Evolutionary conservation across 2,888 invertebrate genomes (phyloP).

Genomic region (Acrocyrtus sp.): DNA sequence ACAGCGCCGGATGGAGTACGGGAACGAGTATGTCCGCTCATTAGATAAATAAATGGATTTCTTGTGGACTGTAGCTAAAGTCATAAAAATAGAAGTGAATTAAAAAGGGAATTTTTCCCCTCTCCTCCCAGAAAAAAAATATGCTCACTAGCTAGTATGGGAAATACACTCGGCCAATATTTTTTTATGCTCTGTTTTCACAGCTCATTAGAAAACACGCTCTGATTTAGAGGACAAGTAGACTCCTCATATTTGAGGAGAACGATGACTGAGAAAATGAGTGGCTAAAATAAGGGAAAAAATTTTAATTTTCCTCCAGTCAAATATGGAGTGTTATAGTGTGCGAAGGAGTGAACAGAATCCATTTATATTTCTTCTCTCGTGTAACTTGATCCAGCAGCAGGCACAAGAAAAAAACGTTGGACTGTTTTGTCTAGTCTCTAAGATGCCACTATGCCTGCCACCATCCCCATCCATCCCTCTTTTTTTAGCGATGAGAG

Average conservation of each 20-base stretch:
- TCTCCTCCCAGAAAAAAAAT: neutral
- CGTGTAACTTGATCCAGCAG: constrained; percentile 27
- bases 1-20: too few species aligned
- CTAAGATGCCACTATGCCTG: neutral
- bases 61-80: too few species aligned
- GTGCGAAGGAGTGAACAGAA: neutral
- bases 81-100: neutral
- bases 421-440: neutral
- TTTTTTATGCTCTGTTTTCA: too few species aligned
- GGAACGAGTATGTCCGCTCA: too few species aligned
- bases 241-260: neutral
- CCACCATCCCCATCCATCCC: neutral
- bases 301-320: neutral
- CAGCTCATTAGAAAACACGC: constrained; percentile 24
- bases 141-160: too few species aligned
- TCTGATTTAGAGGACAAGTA: too few species aligned
- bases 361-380: neutral
- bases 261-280: constrained; percentile 13
- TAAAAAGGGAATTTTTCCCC: neutral
- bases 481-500: too few species aligned
- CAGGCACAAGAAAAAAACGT: neutral
- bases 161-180: too few species aligned
- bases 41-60: neutral
- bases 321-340: neutral
- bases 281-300: constrained; percentile 3